phyloP scores from a whole-genome alignment of 2,888 invertebrate genomes.

The Cylindroiulus punctatus region DNA sequence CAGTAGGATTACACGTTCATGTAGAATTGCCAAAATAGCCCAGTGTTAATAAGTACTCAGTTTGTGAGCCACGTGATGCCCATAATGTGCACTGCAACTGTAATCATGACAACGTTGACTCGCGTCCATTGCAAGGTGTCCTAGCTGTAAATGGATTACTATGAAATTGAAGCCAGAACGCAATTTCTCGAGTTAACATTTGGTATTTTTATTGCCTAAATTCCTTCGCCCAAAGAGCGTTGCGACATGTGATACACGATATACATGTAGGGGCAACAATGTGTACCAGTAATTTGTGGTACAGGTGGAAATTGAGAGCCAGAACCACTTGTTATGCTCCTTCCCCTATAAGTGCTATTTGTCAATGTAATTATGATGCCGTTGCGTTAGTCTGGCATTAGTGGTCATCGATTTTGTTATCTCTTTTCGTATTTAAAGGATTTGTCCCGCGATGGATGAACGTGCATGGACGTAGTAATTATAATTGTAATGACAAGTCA shows the following conservation, averaged over 20 bases:
- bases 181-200: too few species aligned
- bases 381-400: background rate
- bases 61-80: too few species aligned
- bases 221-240: background rate
- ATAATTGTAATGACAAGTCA: background rate
- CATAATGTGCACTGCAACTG: too few species aligned
- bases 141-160: too few species aligned
- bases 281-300: background rate
- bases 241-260: background rate
- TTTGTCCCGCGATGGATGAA: background rate
- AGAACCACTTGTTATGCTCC: background rate
- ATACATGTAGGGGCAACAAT: background rate
- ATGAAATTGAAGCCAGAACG: too few species aligned
- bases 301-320: background rate
- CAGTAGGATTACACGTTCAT: too few species aligned
- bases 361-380: constrained; percentile 19
- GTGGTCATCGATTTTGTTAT: constrained; percentile 8
- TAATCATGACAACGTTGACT: too few species aligned
- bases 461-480: background rate
- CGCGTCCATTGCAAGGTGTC: too few species aligned
- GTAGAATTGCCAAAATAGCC: background rate
- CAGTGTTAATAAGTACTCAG: too few species aligned
- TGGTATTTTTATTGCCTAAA: background rate
- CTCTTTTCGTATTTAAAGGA: background rate
- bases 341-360: background rate